phyloP scores from a whole-genome alignment of 2,113 vertebrate species.

The Micronycteris hirsuta region DNA sequence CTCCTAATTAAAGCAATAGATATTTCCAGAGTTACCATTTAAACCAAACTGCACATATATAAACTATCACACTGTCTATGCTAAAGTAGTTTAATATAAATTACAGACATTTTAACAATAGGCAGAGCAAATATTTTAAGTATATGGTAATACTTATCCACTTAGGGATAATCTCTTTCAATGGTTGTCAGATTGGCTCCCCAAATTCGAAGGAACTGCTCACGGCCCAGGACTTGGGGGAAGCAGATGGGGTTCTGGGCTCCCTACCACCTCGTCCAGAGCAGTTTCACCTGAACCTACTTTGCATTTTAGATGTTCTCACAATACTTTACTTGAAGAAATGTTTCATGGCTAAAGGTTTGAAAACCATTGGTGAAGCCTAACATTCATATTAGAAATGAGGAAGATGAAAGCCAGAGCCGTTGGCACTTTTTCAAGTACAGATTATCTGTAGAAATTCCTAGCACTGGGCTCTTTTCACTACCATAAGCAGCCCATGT shows the following conservation, averaged over 20 bases:
- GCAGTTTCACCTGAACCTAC: neutral
- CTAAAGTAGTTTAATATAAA: neutral
- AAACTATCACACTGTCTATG: neutral
- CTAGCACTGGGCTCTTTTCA: neutral
- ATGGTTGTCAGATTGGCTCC: neutral
- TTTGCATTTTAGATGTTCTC: neutral
- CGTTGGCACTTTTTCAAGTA: neutral
- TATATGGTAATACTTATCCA: neutral
- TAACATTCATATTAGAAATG: neutral
- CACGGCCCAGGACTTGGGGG: neutral
- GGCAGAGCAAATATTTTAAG: neutral
- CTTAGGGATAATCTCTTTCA: neutral
- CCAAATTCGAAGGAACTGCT: neutral
- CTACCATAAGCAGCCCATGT: neutral
- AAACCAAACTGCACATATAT: neutral
- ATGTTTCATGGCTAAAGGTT: neutral
- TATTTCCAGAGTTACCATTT: neutral
- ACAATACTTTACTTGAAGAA: slow-evolving; percentile 12
- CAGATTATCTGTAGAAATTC: neutral
- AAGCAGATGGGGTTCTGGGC: neutral
- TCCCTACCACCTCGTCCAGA: neutral
- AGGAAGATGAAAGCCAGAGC: neutral
- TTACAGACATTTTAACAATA: neutral
- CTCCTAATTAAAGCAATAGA: neutral
- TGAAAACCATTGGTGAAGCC: neutral